Evolutionary conservation across 2,113 vertebrate species (phyloP), one percentile per base, ranked within the genome.

Genomic region (Carollia perspicillata): DNA sequence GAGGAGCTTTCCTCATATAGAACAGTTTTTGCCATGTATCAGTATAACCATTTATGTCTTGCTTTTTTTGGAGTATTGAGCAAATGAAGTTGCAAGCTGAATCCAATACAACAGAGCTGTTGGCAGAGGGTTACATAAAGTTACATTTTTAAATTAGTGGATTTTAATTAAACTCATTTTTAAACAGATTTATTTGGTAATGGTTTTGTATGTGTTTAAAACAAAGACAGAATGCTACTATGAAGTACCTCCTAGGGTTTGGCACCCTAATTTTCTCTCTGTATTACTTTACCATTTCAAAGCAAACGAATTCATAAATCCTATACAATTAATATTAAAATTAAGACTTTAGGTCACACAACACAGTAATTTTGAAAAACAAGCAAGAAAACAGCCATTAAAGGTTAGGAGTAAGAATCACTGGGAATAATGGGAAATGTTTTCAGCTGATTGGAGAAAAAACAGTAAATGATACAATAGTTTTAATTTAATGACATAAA

Each of bases 401-500:
- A 93, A 85, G 18, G 6, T 68, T 92, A 89, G n/a, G 14, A 72
- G 5, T 65, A 85, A 84, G 58, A 79, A 84, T 63, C 28, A 30
- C 33, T 71, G 44, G 53, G n/a, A 84, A 88, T 84, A 87, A 63
- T 44, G 44, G 49, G 17, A 89, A 79, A 75, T 10, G 69, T 65
- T 94, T 89, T 55, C 53, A 87, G 63, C 37, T 87, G 7, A 87
- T 81, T 65, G 65, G 35, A 89, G 35, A 91, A 93, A 47, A 84
- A 88, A 26, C 35, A 78, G 51, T 49, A 74, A 95, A 60, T 37
- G 79, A 65, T 63, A 79, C 16, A 35, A 42, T 18, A 60, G 28
- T 89, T 95, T 94, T 94, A 72, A 65, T 89, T 94, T 83, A 75
- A 75, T 84, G 75, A 55, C 2, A 74, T 42, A 89, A 55, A 28